Percentiles rank a stretch among this genome's conserved stretches.
Evolutionary conservation across 2,797 vertebrate genomes (phyloP).

Genomic region (Yasuhikotakia modesta): DNA sequence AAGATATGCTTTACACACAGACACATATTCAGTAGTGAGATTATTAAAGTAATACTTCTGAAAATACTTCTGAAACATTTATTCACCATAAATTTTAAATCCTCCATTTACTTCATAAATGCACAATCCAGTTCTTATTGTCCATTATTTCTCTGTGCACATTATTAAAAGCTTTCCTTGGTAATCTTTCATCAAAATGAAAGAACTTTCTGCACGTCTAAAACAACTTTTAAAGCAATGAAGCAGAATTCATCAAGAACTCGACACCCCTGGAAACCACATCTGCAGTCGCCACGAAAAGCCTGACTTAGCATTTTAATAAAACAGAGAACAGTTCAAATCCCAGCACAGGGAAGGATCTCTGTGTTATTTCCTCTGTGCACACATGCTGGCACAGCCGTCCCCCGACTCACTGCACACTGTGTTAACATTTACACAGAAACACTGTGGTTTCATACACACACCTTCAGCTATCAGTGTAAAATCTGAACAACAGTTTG

Average conservation of each 20-base stretch:
- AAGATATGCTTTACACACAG: too few relatives aligned
- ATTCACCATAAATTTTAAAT: not conserved
- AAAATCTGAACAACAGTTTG: too few relatives aligned
- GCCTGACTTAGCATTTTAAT: not conserved
- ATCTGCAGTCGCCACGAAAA: constrained; percentile 15
- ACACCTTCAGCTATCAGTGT: too few relatives aligned
- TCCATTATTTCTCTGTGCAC: not conserved
- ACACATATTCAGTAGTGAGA: too few relatives aligned
- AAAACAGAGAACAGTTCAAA: not conserved
- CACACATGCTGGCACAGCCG: not conserved
- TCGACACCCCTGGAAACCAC: not conserved
- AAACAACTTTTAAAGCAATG: not conserved
- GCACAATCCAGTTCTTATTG: not conserved
- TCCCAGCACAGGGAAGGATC: not conserved
- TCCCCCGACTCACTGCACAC: not conserved
- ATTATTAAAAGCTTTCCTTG: not conserved
- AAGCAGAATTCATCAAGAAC: not conserved
- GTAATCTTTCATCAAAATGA: not conserved
- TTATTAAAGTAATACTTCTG: not conserved
- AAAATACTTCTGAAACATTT: not conserved
- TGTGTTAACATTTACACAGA: not conserved
- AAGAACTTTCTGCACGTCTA: not conserved
- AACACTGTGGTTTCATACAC: not conserved
- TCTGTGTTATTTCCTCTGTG: not conserved
- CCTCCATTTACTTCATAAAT: not conserved